phyloP scores from a whole-genome alignment of 2,888 invertebrate genomes.

The Acanthoscelides obtectus region DNA sequence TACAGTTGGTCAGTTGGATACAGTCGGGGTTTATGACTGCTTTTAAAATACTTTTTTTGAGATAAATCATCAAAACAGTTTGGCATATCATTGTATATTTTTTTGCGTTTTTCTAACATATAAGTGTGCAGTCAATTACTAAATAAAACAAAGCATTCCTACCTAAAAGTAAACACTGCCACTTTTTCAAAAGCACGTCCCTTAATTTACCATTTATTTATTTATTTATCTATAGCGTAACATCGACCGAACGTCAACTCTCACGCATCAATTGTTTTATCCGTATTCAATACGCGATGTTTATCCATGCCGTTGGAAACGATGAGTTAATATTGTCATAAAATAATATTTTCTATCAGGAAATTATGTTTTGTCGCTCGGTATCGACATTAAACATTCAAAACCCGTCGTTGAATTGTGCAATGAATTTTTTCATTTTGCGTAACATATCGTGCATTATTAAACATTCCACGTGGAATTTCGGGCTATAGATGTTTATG shows the following conservation, averaged over 20 bases:
- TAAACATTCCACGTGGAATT: neutral
- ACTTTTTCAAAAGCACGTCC: no score
- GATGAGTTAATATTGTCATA: neutral
- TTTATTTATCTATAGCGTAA: neutral
- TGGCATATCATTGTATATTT: no score
- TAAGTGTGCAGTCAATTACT: no score
- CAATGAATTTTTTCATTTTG: neutral
- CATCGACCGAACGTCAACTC: neutral
- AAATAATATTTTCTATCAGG: neutral
- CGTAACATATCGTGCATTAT: neutral
- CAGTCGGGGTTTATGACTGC: no score
- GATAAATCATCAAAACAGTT: no score
- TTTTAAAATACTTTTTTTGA: no score
- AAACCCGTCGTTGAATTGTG: neutral
- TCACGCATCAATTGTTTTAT: neutral
- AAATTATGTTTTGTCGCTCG: neutral
- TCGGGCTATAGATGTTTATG: no score
- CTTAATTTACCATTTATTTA: no score
- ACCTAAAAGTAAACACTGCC: no score
- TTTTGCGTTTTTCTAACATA: no score
- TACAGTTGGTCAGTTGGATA: no score
- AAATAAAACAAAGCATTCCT: no score
- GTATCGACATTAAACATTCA: neutral
- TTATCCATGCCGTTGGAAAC: neutral
- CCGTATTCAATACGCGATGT: neutral